These are phyloP conservation scores for Cheumatopsyche charites DNA, from an alignment of 1,140 invertebrate genomes.

Conservation along the genomic window DNA sequence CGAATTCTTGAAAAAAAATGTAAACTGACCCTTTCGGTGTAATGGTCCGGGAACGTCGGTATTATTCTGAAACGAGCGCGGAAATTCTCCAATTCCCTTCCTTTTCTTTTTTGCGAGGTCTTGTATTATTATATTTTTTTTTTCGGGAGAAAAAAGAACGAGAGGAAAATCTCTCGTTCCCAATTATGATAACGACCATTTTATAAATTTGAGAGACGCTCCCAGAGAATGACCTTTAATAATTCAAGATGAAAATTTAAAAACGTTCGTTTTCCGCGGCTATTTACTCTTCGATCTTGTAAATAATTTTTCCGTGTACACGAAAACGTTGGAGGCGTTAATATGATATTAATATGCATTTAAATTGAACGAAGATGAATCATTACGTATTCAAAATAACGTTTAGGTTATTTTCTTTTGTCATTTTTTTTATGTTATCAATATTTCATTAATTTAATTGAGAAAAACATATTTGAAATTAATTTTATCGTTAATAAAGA, in stretches of 20 bases:
- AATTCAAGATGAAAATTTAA: neutral
- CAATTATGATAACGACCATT: conserved; percentile 22
- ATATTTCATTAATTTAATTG: too few species aligned
- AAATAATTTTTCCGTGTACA: too few species aligned
- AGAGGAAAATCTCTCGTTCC: conserved; percentile 1
- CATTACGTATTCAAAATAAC: too few species aligned
- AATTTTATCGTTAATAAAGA: too few species aligned
- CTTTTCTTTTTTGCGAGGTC: neutral
- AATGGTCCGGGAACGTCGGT: conserved; percentile 20
- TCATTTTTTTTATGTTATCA: too few species aligned
- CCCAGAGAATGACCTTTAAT: conserved; percentile 11
- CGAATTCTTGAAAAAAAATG: conserved; percentile 17
- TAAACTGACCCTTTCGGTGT: conserved; percentile 23
- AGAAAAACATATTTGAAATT: too few species aligned
- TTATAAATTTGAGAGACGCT: conserved; percentile 13
- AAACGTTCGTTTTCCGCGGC: neutral
- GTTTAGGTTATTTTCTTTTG: too few species aligned
- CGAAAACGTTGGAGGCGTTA: too few species aligned
- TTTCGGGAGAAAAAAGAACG: neutral
- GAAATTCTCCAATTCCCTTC: conserved; percentile 22
- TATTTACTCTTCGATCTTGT: neutral
- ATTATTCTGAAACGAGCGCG: conserved; percentile 23
- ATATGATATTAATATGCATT: too few species aligned
- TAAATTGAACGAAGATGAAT: too few species aligned
- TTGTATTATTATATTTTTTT: neutral